phyloP scores from a whole-genome alignment of 2,888 invertebrate genomes.

The Unio pictorum region DNA sequence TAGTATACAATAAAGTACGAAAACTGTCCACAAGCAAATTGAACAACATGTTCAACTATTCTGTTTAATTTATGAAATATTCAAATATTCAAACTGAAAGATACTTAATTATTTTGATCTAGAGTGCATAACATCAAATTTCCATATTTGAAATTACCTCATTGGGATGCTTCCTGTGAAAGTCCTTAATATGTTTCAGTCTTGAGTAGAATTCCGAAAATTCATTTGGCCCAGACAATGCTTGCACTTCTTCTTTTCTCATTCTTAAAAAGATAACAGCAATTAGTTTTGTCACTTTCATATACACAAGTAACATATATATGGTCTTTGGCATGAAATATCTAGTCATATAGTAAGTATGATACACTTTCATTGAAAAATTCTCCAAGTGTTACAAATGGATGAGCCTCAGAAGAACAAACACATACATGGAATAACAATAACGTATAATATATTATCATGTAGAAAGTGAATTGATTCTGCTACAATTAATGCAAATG shows the following conservation, averaged over 20 bases:
- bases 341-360: no score
- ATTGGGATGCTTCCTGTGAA: conserved; percentile 95
- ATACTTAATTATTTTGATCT: not conserved
- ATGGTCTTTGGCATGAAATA: no score
- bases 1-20: not conserved
- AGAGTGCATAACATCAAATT: not conserved
- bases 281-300: not conserved
- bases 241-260: conserved; percentile 93
- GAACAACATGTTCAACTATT: not conserved
- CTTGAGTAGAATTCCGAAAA: conserved; percentile 97
- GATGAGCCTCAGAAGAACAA: no score
- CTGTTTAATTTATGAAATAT: not conserved
- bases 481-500: no score
- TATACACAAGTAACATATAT: no score
- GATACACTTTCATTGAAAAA: no score
- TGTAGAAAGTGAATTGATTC: no score
- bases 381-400: no score
- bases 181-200: conserved; percentile 95
- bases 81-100: no score
- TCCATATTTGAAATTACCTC: conserved; percentile 77
- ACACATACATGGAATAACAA: no score
- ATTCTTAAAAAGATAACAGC: conserved; percentile 73
- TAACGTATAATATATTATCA: no score
- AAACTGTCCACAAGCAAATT: not conserved
- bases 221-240: conserved; percentile 97